Conservation (phyloP, 2,113 vertebrate genomes). For the Nerophis ophidion region DNA sequence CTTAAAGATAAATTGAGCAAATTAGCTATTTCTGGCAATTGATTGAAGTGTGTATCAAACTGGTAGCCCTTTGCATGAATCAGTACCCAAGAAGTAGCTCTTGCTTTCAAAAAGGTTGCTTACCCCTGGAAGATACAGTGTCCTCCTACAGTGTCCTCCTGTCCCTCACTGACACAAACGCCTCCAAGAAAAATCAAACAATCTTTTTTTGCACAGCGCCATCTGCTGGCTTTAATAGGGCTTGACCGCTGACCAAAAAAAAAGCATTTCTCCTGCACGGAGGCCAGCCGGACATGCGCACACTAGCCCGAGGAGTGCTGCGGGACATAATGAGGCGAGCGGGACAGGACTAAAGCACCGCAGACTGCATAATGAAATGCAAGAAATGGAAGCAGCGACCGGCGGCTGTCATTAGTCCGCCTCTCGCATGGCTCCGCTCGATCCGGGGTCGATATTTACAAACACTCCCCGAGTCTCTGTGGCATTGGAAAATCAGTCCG, state of each 20-base stretch:
- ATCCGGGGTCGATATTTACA: slow-evolving; percentile 42
- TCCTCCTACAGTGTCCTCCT: too few relatives aligned
- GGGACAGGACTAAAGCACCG: slow-evolving; percentile 32
- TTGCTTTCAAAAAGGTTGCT: too few relatives aligned
- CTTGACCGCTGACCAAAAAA: neutral
- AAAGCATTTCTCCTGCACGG: neutral
- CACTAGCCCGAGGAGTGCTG: slow-evolving; percentile 24
- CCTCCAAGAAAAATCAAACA: too few relatives aligned
- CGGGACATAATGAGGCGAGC: slow-evolving; percentile 20
- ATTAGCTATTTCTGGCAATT: too few relatives aligned
- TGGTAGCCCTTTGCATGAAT: too few relatives aligned
- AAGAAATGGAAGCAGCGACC: slow-evolving; percentile 21
- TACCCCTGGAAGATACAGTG: too few relatives aligned
- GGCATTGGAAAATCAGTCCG: slow-evolving; percentile 1
- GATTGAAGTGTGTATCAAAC: too few relatives aligned
- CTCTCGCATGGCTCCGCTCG: slow-evolving; percentile 32
- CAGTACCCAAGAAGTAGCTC: too few relatives aligned
- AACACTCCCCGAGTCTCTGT: slow-evolving; percentile 2
- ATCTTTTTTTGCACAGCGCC: neutral
- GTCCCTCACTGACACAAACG: too few relatives aligned
- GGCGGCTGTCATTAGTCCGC: slow-evolving; percentile 25
- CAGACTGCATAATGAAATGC: slow-evolving; percentile 37
- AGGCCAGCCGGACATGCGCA: slow-evolving; percentile 6
- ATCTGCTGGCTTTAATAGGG: neutral
- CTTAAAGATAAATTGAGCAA: too few relatives aligned